These are phyloP conservation scores for Chamaetylas fuelleborni DNA, from an alignment of 2,113 vertebrate species.

Conservation along the genomic window DNA sequence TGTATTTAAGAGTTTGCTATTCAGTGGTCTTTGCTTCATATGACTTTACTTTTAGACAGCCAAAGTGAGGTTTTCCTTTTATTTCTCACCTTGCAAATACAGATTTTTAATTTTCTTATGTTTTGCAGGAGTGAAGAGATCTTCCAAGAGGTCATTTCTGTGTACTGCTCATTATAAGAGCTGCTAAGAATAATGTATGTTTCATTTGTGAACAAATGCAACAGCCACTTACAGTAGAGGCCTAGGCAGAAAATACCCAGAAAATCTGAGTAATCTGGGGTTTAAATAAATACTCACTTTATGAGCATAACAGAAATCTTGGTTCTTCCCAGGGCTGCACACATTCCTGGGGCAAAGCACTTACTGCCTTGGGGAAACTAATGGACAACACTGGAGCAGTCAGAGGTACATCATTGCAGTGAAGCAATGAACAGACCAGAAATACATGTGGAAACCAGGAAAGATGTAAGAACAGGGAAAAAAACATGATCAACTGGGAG, in stretches of 20 bases:
- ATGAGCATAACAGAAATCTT: background rate
- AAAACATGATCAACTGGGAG: background rate
- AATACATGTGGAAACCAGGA: background rate
- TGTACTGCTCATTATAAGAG: background rate
- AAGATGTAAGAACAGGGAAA: background rate
- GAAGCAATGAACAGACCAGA: background rate
- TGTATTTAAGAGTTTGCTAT: background rate
- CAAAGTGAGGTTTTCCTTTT: background rate
- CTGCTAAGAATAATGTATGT: background rate
- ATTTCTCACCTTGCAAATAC: background rate
- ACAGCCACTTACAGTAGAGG: background rate
- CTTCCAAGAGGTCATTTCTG: background rate
- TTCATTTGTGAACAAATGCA: background rate
- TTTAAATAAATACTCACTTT: background rate
- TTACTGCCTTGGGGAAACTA: background rate
- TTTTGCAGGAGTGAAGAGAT: background rate
- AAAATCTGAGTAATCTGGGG: background rate
- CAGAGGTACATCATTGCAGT: background rate
- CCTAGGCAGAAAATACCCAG: background rate
- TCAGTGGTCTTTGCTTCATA: background rate
- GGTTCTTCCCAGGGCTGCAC: background rate
- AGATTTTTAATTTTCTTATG: background rate
- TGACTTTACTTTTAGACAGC: background rate
- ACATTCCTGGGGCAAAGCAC: background rate
- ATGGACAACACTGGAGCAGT: background rate